Evolutionary conservation across 2,888 invertebrate genomes (phyloP), one percentile per base, ranked within the genome.

Genomic region (Synanthedon vespiformis): DNA sequence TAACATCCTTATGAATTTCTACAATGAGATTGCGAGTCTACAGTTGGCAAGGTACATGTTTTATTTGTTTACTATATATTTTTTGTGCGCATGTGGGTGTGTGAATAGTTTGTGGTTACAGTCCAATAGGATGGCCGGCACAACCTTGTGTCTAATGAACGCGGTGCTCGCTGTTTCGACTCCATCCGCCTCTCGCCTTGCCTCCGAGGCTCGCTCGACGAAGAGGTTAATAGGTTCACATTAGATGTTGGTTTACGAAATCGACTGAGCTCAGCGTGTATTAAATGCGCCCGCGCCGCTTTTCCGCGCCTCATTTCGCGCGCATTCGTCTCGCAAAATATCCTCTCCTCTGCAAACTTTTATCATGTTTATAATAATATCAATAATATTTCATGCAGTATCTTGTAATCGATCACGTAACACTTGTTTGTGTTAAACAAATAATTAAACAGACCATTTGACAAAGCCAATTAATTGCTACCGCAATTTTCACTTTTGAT

Each of bases 151-250:
- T 83, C 77, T 84, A 86, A 86, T 86, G 85, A 85, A 80, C 80
- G 78, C 77, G 74, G 75, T 75, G 69, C 71, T 76, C 75, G 74
- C 72, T 74, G 79, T 77, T 73, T 80, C 81, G 78, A 80, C 84
- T 84, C 83, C 80, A 82, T 80, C 79, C 85, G 82, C 85, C 85
- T 85, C 85, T 82, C 83, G 83, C 75, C 77, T 76, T 82, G 83
- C 75, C 77, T 76, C 70, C 68, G 82, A 80, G 81, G 75, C 81
- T 82, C 79, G 74, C 75, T 76, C 74, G 67, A 58, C 73, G 74
- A 77, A 85, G 86, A 87, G 87, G 87, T 87, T 87, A 87, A 87
- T 87, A 87, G 85, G 87, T 86, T 87, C 87, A 87, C 83, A 84
- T 86, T 84, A 87, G 85, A 86, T 80, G 86, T 72, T 80, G 77